Conservation (phyloP, 2,797 vertebrate genomes). For the Siniperca undulata region DNA sequence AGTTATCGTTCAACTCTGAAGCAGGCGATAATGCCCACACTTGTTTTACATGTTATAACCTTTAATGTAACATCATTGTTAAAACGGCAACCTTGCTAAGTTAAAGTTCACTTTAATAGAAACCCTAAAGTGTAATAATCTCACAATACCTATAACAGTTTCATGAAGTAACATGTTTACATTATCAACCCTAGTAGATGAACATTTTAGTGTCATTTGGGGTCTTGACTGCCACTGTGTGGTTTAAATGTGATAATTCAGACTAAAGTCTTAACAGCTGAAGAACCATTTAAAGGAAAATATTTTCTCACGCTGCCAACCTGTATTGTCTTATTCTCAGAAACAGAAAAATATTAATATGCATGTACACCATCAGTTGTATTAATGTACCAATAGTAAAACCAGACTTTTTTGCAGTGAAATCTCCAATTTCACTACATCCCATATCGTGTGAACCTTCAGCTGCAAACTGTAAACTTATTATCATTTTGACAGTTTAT, state of each 20-base stretch:
- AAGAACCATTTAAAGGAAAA: neutral
- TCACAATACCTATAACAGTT: neutral
- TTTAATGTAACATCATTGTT: neutral
- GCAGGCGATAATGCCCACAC: neutral
- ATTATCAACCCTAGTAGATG: neutral
- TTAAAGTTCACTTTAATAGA: neutral
- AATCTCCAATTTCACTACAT: too few relatives aligned
- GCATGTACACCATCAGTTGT: neutral
- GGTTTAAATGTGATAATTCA: slow-evolving; percentile 18
- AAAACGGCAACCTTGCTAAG: neutral
- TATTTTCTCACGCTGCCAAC: neutral
- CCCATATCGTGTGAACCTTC: neutral
- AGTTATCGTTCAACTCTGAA: neutral
- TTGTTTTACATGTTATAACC: neutral
- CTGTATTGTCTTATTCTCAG: neutral
- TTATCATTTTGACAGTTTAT: neutral
- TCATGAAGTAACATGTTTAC: neutral
- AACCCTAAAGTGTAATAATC: neutral
- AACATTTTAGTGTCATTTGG: neutral
- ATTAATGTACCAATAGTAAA: neutral
- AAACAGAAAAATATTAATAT: neutral
- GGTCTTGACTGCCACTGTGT: slow-evolving; percentile 39
- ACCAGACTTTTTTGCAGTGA: neutral
- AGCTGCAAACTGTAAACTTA: too few relatives aligned
- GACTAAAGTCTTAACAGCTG: neutral